Conservation (phyloP, 2,888 invertebrate genomes). For the Tanaodytes sp. region DNA sequence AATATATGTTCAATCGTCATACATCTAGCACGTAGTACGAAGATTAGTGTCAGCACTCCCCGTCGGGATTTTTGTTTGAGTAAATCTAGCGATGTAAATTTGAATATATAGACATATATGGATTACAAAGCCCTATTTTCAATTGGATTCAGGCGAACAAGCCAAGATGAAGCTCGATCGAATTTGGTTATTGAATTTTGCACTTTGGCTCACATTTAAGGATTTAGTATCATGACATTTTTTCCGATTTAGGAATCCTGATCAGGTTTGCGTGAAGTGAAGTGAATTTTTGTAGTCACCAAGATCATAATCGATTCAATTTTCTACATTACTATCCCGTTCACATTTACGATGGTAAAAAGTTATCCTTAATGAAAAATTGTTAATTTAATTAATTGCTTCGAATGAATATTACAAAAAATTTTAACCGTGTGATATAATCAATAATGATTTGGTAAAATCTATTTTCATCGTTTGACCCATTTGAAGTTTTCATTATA, state of each 20-base stretch:
- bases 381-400: background rate
- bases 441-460: too few relatives aligned
- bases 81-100: constrained; percentile 48
- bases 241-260: constrained; percentile 39
- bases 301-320: constrained; percentile 31
- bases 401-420: too few relatives aligned
- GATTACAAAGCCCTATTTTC: constrained; percentile 51
- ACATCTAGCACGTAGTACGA: constrained; percentile 47
- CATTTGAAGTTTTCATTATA: too few relatives aligned
- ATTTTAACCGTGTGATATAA: too few relatives aligned
- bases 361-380: constrained; percentile 15
- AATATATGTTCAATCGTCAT: constrained; percentile 44
- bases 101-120: constrained; percentile 49
- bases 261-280: constrained; percentile 42
- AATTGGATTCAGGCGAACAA: constrained; percentile 48
- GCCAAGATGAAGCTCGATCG: constrained; percentile 53
- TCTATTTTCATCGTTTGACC: too few relatives aligned
- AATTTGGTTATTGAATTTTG: constrained; percentile 53
- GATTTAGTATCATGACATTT: constrained; percentile 47
- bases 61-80: constrained; percentile 41
- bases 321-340: background rate
- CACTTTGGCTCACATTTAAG: constrained; percentile 47
- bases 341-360: background rate
- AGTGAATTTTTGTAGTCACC: constrained; percentile 38
- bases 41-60: constrained; percentile 52